A percentile compares a stretch with the other conserved stretches of the same genome.
phyloP scores from a whole-genome alignment of 2,113 vertebrate species.

The Periophthalmodon schlosseri region DNA sequence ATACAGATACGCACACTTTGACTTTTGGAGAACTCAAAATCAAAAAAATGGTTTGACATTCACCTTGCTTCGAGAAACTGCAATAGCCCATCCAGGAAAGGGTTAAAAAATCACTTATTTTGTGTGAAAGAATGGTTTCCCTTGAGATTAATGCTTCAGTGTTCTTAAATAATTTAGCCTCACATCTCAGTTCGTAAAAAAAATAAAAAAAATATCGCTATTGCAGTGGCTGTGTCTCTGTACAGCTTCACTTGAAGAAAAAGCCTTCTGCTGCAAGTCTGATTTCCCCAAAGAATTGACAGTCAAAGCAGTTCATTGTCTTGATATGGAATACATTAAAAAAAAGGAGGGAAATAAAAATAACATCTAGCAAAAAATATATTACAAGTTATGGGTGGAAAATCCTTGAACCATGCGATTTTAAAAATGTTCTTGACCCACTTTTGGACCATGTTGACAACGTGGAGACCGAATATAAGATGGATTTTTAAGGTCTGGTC shows the following conservation, averaged over 20 bases:
- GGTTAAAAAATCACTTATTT: constrained; percentile 3
- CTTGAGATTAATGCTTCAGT: constrained; percentile 44
- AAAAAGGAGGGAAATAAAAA: neutral
- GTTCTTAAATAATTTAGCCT: constrained; percentile 41
- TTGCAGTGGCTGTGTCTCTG: constrained; percentile 33
- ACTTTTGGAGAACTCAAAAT: constrained; percentile 18
- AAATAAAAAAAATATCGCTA: neutral
- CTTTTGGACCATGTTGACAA: constrained; percentile 15
- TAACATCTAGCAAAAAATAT: neutral
- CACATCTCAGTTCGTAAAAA: constrained; percentile 9
- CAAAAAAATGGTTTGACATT: constrained; percentile 27
- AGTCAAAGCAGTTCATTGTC: constrained; percentile 11
- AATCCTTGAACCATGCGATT: constrained; percentile 11
- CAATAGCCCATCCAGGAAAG: constrained; percentile 24
- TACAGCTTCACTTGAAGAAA: constrained; percentile 47
- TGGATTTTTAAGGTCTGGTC: constrained; percentile 26
- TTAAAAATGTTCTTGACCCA: constrained; percentile 16
- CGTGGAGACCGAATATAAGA: constrained; percentile 24
- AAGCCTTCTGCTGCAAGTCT: constrained; percentile 23
- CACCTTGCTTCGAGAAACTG: constrained; percentile 13
- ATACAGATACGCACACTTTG: constrained; percentile 1
- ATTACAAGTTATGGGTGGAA: neutral
- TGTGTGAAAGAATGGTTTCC: constrained; percentile 23
- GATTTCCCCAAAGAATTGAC: constrained; percentile 30
- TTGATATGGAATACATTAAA: neutral